Base-by-base conservation (phyloP, 2,888 invertebrate species). In the Aromia moschata region DNA sequence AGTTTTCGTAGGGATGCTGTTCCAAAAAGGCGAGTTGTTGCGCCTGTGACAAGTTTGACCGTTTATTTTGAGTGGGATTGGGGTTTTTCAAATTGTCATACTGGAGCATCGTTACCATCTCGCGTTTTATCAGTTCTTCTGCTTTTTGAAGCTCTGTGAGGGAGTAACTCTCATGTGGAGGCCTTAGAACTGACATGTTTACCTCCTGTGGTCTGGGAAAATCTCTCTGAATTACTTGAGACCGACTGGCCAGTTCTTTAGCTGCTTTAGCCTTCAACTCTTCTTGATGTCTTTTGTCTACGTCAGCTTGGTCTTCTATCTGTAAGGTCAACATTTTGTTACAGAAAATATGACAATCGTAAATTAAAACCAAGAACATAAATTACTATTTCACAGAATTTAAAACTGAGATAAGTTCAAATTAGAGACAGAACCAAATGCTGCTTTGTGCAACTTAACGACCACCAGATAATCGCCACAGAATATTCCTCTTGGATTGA, bases 91-190 rank as follows among this genome's bases (percentile, higher is more conserved):
- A 79, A 18, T 92, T 89, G 80, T 98, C 98, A 74, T 91, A 94
- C 72, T 96, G 92, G 69, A 96, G 83, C 95, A 98, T 96, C 16
- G 92, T 90, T 64, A 96, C 86, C 96, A 98, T 98, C 84, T 98
- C 98, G 57, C 90, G 87, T 81, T 98, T 98, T 62, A 98, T 94
- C 65, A 96, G 80, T 79, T 98, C 98, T 83, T 98, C 98, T 1
- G 98, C 96, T 84, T 91, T 92, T 81, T 98, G 97, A 62, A 96
- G 85, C 67, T 96, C 91, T 7, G 90, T 91, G 15, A 96, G 85
- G 2, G 91, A 89, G 41, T 90, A 88, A 63, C 90, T 91, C 61
- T 89, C 88, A 62, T 89, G 87, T 1, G 87, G 83, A 7, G 92
- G 92, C 43, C 96, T 85, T 51, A 96, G 79, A 46, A 96, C 90